Base-by-base conservation (phyloP, 2,888 invertebrate species). In the Crioceris asparagi region DNA sequence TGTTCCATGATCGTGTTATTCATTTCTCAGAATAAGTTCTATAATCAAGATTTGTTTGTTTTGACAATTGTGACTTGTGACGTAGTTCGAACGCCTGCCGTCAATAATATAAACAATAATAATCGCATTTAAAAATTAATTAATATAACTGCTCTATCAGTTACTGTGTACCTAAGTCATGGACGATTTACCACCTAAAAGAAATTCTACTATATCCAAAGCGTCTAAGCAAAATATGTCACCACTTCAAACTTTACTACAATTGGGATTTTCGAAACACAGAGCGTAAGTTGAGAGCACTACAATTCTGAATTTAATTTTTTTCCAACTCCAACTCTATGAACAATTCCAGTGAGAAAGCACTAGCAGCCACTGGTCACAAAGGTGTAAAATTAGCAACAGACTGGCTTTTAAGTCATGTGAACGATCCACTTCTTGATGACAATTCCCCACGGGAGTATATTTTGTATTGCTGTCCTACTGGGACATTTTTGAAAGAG, bases 351-450 rank as follows among this genome's bases (percentile, higher is more conserved):
- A 90, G 90, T 27, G 80, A 88, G 59, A 92, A 90, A 59, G 90
- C 91, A 4, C 64, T 92, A 43, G 87, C 90, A 11, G 88, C 90
- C 7, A 92, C 91, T 3, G 91, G 91, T 12, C 80, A 90, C 60
- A 72, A 83, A 40, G 85, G 87, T 43, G 84, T 88, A 17, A 87
- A 90, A 61, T 68, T 88, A 42, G 91, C 91, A 6, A 85, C 87
- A 1, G 90, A 91, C 59, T 92, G 91, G 92, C 67, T 92, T 8
- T 61, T 91, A 41, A 86, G 88, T 5, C 92, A 92, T 58, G 86
- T 90, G 1, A 83, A 85, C 56, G 92, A 92, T 65, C 73, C 82
- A 0, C 74, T 75, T 14, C 67, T 92, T 32, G 88, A 92, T 60
- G 75, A 78, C 34, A 75, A 75, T 32, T 73, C 74, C 21, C 82